Evolutionary conservation across 2,797 vertebrate species (phyloP).

Genomic region (Apodemus agrarius): DNA sequence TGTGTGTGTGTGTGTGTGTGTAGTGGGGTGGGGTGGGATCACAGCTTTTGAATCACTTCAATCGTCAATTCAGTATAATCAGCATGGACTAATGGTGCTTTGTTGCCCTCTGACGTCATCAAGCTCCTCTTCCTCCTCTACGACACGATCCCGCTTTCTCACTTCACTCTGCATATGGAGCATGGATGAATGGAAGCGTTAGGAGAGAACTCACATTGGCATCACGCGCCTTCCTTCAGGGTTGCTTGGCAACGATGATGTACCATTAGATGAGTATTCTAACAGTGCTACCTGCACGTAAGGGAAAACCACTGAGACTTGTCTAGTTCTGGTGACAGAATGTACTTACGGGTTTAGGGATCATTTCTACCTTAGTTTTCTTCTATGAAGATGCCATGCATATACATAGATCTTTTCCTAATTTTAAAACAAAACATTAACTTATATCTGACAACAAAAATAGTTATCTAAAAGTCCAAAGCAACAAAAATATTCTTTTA

Average conservation of each 20-base stretch:
- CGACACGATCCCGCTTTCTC: neutral
- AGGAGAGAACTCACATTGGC: neutral
- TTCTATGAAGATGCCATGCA: neutral
- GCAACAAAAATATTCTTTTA: neutral
- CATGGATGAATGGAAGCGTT: neutral
- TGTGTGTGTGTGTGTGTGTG: too few relatives aligned
- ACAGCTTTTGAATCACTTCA: conserved; percentile 10
- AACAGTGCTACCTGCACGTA: neutral
- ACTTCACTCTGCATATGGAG: conserved; percentile 6
- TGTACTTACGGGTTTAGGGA: neutral
- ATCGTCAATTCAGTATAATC: conserved; percentile 17
- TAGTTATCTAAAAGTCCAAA: neutral
- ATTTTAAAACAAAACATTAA: neutral
- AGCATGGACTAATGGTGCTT: neutral
- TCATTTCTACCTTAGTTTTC: neutral
- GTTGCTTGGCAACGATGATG: neutral
- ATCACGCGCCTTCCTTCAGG: neutral
- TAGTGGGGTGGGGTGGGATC: neutral
- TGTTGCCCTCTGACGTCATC: neutral
- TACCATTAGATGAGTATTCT: neutral
- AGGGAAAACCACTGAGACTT: conserved; percentile 1
- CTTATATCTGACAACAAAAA: neutral
- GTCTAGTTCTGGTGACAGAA: conserved; percentile 17
- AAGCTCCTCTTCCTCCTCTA: neutral
- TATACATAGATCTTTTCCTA: neutral